Percentiles rank a stretch among this genome's conserved stretches.
These are phyloP conservation scores for Menidia beryllina DNA, from an alignment of 2,113 vertebrate genomes.

Conservation along the genomic window DNA sequence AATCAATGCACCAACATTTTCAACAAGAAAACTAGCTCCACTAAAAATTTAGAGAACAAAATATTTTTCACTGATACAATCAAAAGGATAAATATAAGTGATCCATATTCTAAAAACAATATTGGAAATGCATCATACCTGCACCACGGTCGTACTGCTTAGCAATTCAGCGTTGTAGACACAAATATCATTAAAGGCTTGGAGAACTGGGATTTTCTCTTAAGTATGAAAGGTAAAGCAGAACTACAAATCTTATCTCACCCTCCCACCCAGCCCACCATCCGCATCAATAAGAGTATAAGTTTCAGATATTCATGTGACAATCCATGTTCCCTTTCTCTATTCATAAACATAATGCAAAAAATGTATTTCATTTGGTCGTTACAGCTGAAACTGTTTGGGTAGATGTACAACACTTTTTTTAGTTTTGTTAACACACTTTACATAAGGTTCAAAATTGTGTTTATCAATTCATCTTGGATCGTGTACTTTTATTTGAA, in stretches of 20 bases:
- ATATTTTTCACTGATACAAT: neutral
- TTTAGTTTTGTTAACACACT: no score
- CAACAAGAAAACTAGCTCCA: neutral
- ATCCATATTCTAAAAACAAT: neutral
- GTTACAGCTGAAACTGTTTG: no score
- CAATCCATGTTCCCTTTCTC: neutral
- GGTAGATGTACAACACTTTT: no score
- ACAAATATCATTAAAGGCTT: neutral
- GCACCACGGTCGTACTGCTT: neutral
- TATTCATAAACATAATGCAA: no score
- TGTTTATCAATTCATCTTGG: no score
- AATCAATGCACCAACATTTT: no score
- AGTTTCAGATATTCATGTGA: neutral
- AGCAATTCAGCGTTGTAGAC: neutral
- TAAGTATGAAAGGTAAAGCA: slow-evolving; percentile 1
- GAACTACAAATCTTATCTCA: slow-evolving; percentile 23
- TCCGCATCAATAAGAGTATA: neutral
- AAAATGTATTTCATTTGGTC: no score
- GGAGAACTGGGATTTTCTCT: neutral
- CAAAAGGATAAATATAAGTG: no score
- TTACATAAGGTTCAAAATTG: no score
- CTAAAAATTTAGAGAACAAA: neutral
- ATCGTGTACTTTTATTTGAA: no score
- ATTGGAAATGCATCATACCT: slow-evolving; percentile 34
- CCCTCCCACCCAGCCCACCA: no score